Conservation (phyloP, 2,113 vertebrate species). For the Ammospiza nelsoni region DNA sequence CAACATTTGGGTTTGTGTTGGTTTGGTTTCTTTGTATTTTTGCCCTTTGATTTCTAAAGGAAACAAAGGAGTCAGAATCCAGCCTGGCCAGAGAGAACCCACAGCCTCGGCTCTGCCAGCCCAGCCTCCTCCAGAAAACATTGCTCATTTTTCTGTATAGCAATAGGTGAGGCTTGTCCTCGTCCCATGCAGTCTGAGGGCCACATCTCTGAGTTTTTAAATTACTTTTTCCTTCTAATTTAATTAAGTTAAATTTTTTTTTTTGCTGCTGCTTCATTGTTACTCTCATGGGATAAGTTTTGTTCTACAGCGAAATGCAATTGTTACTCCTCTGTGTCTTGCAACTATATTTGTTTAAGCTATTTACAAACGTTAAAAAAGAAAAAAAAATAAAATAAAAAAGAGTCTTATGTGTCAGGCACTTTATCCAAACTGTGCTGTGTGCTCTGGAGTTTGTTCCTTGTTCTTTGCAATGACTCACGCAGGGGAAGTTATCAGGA, state of each 20-base stretch:
- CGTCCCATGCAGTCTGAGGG: neutral
- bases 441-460: conserved; percentile 63
- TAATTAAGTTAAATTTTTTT: neutral
- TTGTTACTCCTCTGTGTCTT: conserved; percentile 64
- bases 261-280: neutral
- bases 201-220: neutral
- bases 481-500: conserved; percentile 6
- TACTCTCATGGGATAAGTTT: conserved; percentile 59
- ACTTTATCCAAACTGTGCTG: conserved; percentile 72
- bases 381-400: neutral
- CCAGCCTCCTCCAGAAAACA: neutral
- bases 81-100: neutral
- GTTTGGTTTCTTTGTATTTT: neutral
- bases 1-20: neutral
- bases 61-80: neutral
- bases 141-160: conserved; percentile 5
- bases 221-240: neutral
- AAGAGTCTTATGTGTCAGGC: conserved; percentile 70
- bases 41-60: neutral
- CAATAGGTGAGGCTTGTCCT: neutral
- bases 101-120: neutral
- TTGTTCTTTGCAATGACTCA: conserved; percentile 28
- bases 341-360: conserved; percentile 62
- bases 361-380: conserved; percentile 50
- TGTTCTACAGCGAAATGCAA: conserved; percentile 59